Evolutionary conservation across 1,140 invertebrate genomes (phyloP), one percentile per base, ranked within the genome.

Genomic region (Arctopsyche grandis): DNA sequence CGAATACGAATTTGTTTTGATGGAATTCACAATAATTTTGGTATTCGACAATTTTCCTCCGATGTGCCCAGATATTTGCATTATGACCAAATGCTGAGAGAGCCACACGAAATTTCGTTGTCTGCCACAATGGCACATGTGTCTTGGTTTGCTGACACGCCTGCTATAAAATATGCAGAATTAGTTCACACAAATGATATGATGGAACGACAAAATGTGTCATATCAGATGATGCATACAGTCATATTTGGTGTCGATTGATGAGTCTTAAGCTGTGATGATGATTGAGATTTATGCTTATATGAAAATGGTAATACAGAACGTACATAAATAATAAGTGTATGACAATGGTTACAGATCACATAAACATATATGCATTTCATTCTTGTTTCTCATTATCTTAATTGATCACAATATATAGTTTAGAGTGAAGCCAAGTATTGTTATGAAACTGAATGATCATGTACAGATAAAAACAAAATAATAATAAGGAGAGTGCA

Each of bases 91-190:
- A 66, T 66, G 63, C 63, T 66, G 63, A 66, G 63, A 26, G 63
- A 66, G 63, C 63, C 63, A 66, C 63, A 66, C 63, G 63, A 66
- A 66, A 66, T 66, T 66, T 66, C 63, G 26, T 66, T 66, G 63
- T 66, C 63, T 24, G 24, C 63, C 63, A 66, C 63, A 26, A 66
- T 66, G 63, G 63, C 63, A 66, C 22, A 66, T 14, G 48, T 12
- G 16, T 66, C 63, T 66, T 66, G 63, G 63, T 66, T 66, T 66
- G 63, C 63, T 66, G 63, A 66, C 63, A 66, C 24, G 22, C 63
- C 63, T 66, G 63, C 63, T 66, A 66, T 66, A 66, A 66, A 66
- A 66, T 66, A 66, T 66, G 63, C 63, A 66, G 63, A 66, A 66
- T 66, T 66, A 66, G 24, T 66, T 66, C 10, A 26, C 3, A 52